Percentiles rank a stretch among this genome's conserved stretches.
Conservation (phyloP, 2,888 invertebrate species). For the Drepanosiphum platanoidis region DNA sequence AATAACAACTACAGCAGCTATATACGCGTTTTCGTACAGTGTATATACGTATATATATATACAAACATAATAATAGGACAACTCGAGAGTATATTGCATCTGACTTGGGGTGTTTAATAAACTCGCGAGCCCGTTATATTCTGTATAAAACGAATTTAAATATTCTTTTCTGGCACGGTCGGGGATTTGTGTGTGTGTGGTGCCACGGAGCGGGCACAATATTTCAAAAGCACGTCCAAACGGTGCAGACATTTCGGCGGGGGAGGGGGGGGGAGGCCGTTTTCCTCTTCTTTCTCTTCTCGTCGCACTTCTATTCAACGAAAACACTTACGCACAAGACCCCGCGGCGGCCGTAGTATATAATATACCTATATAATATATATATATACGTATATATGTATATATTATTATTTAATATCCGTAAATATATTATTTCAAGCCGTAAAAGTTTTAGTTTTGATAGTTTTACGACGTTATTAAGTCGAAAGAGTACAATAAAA, state of each 20-base stretch:
- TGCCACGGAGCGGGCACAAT: conserved; percentile 11
- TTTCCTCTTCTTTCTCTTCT: not conserved
- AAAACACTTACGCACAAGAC: not conserved
- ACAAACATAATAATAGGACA: not conserved
- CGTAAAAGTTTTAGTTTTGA: conserved; percentile 52
- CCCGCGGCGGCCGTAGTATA: not conserved
- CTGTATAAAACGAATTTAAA: conserved; percentile 44
- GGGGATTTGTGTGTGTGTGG: conserved; percentile 29
- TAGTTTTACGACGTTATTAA: conserved; percentile 56
- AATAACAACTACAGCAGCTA: not conserved
- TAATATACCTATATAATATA: not conserved
- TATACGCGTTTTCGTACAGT: not conserved
- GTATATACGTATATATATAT: too few species aligned
- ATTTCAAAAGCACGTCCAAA: conserved; percentile 56
- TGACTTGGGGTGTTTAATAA: conserved; percentile 50
- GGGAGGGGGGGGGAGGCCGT: not conserved
- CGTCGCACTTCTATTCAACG: not conserved
- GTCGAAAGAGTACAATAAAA: conserved; percentile 43
- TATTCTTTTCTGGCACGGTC: conserved; percentile 56
- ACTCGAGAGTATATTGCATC: conserved; percentile 50
- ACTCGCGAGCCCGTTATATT: conserved; percentile 16
- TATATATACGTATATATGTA: not conserved
- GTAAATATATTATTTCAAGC: conserved; percentile 42
- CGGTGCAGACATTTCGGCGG: conserved; percentile 20
- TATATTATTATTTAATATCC: conserved; percentile 45